Conservation (phyloP, 2,888 invertebrate species). For the Gymnoscelis rufifasciata region DNA sequence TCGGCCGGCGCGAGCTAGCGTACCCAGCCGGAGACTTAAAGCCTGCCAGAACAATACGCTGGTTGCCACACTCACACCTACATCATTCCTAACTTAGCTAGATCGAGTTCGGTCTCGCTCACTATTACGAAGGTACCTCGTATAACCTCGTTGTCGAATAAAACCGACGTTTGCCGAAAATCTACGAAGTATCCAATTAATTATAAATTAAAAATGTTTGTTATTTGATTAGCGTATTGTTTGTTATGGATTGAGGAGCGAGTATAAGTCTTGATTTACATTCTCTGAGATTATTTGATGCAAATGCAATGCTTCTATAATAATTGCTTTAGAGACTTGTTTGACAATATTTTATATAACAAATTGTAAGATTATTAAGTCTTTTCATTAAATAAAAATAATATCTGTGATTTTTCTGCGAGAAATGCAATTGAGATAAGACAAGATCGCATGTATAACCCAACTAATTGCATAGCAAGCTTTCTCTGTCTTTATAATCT, state of each 20-base stretch:
- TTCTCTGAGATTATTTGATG: slow-evolving; percentile 12
- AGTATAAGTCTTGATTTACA: slow-evolving; percentile 18
- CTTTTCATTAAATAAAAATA: slow-evolving; percentile 1
- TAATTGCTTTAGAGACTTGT: not conserved
- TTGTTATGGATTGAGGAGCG: slow-evolving; percentile 46
- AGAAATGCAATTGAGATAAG: slow-evolving; percentile 14
- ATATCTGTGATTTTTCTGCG: slow-evolving; percentile 1
- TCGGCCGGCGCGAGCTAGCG: slow-evolving; percentile 34
- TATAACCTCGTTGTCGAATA: slow-evolving; percentile 48
- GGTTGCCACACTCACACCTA: slow-evolving; percentile 64
- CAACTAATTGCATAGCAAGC: slow-evolving; percentile 14
- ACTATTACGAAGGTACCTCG: slow-evolving; percentile 42
- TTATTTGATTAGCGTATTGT: slow-evolving; percentile 50
- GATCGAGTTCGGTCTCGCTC: slow-evolving; percentile 64
- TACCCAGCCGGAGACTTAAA: slow-evolving; percentile 40
- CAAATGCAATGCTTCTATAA: slow-evolving; percentile 7
- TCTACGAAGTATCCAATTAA: slow-evolving; percentile 46
- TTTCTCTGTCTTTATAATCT: slow-evolving; percentile 14
- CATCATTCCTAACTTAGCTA: slow-evolving; percentile 47
- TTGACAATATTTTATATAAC: not conserved
- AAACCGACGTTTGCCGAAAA: slow-evolving; percentile 56
- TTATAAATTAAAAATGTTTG: slow-evolving; percentile 42
- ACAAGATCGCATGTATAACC: slow-evolving; percentile 10
- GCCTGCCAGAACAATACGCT: slow-evolving; percentile 50
- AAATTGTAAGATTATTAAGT: not conserved